Percentiles rank a stretch among this genome's conserved stretches.
These are phyloP conservation scores for Drosophila prolongata DNA, from an alignment of 2,888 invertebrate genomes.

Conservation along the genomic window DNA sequence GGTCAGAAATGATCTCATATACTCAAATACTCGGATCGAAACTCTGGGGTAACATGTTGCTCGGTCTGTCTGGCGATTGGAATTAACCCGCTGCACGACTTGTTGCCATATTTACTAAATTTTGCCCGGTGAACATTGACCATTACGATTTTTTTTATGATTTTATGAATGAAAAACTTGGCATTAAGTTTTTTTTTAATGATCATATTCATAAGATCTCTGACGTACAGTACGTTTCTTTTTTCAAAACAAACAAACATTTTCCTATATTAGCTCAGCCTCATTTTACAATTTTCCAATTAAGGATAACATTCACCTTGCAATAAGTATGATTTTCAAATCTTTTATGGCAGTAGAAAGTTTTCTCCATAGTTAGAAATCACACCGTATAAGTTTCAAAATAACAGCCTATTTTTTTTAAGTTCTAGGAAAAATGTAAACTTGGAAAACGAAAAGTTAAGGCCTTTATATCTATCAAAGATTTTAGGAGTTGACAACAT, in stretches of 20 bases:
- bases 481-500: no score
- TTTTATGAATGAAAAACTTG: conserved; percentile 8
- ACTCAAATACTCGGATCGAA: conserved; percentile 33
- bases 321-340: no score
- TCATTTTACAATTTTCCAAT: not conserved
- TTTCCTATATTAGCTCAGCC: not conserved
- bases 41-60: conserved; percentile 58
- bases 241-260: no score
- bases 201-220: no score
- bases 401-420: no score
- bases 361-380: no score
- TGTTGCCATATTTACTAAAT: conserved; percentile 10
- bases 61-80: conserved; percentile 34
- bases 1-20: conserved; percentile 46
- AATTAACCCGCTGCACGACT: conserved; percentile 17
- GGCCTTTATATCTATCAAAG: no score
- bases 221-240: no score
- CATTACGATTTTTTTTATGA: not conserved
- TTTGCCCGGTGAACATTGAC: not conserved
- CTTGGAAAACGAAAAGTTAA: no score
- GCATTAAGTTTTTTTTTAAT: not conserved
- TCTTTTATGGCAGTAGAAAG: no score
- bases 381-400: no score
- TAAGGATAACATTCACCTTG: not conserved
- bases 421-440: no score